Percentiles rank a stretch among this genome's conserved stretches.
These are phyloP conservation scores for Xenotilapia caudafasciata DNA, from an alignment of 2,113 vertebrate species.

Conservation along the genomic window DNA sequence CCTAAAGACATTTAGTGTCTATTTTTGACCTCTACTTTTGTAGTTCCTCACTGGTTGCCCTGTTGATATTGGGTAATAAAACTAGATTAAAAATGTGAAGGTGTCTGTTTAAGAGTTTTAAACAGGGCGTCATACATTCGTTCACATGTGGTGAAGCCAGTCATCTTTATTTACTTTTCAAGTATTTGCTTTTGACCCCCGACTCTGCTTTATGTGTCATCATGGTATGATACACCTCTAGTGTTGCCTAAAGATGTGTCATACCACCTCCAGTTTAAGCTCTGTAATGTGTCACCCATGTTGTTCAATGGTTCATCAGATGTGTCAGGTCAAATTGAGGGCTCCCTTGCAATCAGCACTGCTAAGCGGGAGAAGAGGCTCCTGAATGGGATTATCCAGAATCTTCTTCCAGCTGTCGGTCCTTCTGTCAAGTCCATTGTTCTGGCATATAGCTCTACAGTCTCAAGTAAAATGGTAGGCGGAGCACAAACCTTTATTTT, in stretches of 20 bases:
- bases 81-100: background rate
- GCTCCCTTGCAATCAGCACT: constrained; percentile 76
- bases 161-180: background rate
- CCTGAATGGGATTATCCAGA: constrained; percentile 88
- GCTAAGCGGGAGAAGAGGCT: constrained; percentile 86
- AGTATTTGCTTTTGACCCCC: background rate
- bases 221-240: background rate
- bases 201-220: background rate
- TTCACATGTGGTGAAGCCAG: background rate
- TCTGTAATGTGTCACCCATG: background rate
- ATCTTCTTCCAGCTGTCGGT: constrained; percentile 84
- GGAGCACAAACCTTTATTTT: background rate
- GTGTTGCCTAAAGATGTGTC: background rate
- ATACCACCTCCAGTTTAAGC: background rate
- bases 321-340: constrained; percentile 66
- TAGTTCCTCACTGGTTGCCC: background rate
- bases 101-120: background rate
- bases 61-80: background rate
- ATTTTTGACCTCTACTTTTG: background rate
- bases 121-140: background rate
- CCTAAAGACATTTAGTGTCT: background rate
- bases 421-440: constrained; percentile 86
- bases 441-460: constrained; percentile 89
- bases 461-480: constrained; percentile 94
- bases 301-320: constrained; percentile 67